Evolutionary conservation across 2,888 invertebrate genomes (phyloP).

Genomic region (Eupithecia subumbrata): DNA sequence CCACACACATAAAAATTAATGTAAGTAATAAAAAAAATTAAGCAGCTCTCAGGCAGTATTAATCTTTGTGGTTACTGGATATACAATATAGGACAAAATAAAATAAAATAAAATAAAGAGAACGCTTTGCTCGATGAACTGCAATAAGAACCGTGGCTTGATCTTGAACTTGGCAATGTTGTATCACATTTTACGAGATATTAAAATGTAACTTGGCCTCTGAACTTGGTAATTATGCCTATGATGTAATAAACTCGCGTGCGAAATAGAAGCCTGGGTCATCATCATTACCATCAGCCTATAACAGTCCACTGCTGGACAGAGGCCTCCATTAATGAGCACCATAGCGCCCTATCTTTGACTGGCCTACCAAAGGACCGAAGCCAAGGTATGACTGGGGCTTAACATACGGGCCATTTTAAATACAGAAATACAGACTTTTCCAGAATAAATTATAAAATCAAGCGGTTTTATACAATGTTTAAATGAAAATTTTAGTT

Average conservation of each 20-base stretch:
- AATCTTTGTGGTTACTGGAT: no score
- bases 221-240: not conserved
- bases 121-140: not conserved
- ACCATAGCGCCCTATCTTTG: not conserved
- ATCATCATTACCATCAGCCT: not conserved
- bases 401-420: not conserved
- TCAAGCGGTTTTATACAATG: not conserved
- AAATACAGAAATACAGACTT: not conserved
- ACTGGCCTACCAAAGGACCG: not conserved
- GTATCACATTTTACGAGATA: conserved; percentile 1
- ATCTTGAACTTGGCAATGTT: conserved; percentile 3
- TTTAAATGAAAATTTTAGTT: not conserved
- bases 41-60: no score
- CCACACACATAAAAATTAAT: no score
- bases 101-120: not conserved
- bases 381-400: not conserved
- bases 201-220: not conserved
- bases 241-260: not conserved
- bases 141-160: not conserved
- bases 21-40: no score
- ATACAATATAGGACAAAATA: no score
- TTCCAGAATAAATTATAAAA: not conserved
- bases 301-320: not conserved
- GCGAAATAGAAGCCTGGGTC: not conserved
- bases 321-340: not conserved